Base-by-base conservation (phyloP, 2,888 invertebrate genomes). In the Pammene aurita region DNA sequence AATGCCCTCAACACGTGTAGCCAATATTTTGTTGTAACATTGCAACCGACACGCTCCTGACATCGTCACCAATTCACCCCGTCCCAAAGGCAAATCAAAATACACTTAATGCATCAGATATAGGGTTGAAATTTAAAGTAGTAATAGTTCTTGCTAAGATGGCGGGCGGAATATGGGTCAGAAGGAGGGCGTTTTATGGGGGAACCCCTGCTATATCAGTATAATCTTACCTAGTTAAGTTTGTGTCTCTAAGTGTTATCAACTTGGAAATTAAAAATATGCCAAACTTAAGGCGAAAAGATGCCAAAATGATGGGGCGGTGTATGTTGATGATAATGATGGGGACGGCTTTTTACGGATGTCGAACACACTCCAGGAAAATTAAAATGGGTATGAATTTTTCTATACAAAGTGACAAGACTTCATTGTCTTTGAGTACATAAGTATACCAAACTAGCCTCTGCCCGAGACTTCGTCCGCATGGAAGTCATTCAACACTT, bases 171-270 rank as follows among this genome's bases (percentile, higher is more conserved):
- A 64, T 55, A 44, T 64, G 44, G 63, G 63, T 64, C 63, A 64
- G 55, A 42, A 64, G 63, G 63, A 64, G 63, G 63, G 63, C 26
- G 44, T 34, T 34, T 42, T 55, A 54, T 54, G 14, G 63, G 52
- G 54, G 44, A 64, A 64, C 55, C 63, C 55, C 18, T n/a, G 34
- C 50, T 62, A 62, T 41, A 62, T 64, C 34, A 26, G 13, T 54
- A 55, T 55, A 64, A 55, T 55, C 35, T 55, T 62, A 62, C 63
- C 55, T 64, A 64, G 63, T 52, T 62, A 55, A 55, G 14, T 52
- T 50, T 7, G 16, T 16, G 16, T 14, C 38, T 38, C 38, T 2
- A 38, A 38, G 38, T 38, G 38, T 38, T 38, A 6, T 6, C 38
- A 38, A 38, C 38, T 38, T 6, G 9, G 9, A 38, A 38, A 9